Conservation (phyloP, 2,113 vertebrate genomes). For the Leucosticte australis region DNA sequence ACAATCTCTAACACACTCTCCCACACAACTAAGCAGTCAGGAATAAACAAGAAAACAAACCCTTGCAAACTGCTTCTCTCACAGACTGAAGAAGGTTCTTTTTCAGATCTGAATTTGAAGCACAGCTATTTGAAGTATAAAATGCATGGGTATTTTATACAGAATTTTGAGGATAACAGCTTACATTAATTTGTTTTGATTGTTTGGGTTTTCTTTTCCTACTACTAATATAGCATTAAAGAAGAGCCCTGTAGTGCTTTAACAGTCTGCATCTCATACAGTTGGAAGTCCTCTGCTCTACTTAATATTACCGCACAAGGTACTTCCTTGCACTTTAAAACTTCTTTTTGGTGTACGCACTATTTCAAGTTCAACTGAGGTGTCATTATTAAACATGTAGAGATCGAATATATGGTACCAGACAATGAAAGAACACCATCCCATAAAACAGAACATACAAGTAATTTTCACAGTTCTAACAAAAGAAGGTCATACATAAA, state of each 20-base stretch:
- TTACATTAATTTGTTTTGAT: background rate
- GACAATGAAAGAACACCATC: slow-evolving; percentile 38
- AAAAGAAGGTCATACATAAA: slow-evolving; percentile 35
- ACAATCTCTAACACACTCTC: background rate
- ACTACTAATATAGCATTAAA: background rate
- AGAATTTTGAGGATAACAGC: background rate
- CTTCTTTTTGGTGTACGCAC: background rate
- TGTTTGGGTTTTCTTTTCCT: background rate
- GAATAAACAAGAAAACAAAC: background rate
- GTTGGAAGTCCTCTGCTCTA: background rate
- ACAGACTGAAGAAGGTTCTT: slow-evolving; percentile 6
- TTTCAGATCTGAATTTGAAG: slow-evolving; percentile 13
- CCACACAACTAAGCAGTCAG: background rate
- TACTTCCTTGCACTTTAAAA: slow-evolving; percentile 5
- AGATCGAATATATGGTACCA: background rate
- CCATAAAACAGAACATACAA: slow-evolving; percentile 37
- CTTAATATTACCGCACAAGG: background rate
- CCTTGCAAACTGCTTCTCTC: background rate
- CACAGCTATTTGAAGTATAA: background rate
- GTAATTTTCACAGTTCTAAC: slow-evolving; percentile 58
- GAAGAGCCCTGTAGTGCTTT: background rate
- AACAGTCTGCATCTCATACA: background rate
- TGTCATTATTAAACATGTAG: background rate
- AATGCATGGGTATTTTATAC: background rate
- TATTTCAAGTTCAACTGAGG: background rate